Percentiles rank a stretch among this genome's conserved stretches.
phyloP scores from a whole-genome alignment of 1,140 invertebrate genomes.

The Hesperophylax magnus region DNA sequence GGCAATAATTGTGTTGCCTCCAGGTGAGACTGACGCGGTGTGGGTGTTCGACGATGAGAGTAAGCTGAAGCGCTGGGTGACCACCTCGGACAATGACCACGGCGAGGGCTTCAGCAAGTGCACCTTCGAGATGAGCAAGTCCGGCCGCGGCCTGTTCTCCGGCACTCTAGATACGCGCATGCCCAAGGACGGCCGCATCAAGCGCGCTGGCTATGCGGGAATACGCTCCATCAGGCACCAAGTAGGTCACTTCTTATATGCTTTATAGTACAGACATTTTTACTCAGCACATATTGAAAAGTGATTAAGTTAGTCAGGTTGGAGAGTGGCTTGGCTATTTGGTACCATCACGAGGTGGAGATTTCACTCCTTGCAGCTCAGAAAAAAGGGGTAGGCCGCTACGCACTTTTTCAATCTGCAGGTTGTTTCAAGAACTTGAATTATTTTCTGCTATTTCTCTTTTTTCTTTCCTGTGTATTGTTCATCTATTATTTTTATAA shows the following conservation, averaged over 20 bases:
- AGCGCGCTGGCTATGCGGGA: slow-evolving; percentile 84
- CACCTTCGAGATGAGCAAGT: slow-evolving; percentile 73
- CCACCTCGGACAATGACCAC: slow-evolving; percentile 84
- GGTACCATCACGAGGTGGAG: too few relatives aligned
- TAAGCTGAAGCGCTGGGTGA: slow-evolving; percentile 80
- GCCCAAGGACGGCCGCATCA: slow-evolving; percentile 85
- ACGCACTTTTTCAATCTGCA: too few relatives aligned
- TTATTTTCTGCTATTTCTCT: too few relatives aligned
- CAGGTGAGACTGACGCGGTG: slow-evolving; percentile 78
- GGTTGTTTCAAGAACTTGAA: too few relatives aligned
- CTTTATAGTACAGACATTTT: too few relatives aligned
- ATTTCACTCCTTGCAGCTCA: too few relatives aligned
- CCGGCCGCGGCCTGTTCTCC: slow-evolving; percentile 83
- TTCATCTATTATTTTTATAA: too few relatives aligned
- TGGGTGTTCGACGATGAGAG: slow-evolving; percentile 78
- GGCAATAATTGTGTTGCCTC: background rate
- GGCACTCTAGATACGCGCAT: slow-evolving; percentile 79
- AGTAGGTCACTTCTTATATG: slow-evolving; percentile 66
- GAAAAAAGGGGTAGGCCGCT: too few relatives aligned
- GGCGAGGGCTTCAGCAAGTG: slow-evolving; percentile 84
- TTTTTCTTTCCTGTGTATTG: too few relatives aligned
- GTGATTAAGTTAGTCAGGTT: too few relatives aligned
- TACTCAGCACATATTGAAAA: too few relatives aligned
- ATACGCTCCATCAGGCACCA: slow-evolving; percentile 76
- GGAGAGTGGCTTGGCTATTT: too few relatives aligned